Evolutionary conservation across 2,888 invertebrate species (phyloP), one percentile per base, ranked within the genome.

Genomic region (Tortricodes alternella): DNA sequence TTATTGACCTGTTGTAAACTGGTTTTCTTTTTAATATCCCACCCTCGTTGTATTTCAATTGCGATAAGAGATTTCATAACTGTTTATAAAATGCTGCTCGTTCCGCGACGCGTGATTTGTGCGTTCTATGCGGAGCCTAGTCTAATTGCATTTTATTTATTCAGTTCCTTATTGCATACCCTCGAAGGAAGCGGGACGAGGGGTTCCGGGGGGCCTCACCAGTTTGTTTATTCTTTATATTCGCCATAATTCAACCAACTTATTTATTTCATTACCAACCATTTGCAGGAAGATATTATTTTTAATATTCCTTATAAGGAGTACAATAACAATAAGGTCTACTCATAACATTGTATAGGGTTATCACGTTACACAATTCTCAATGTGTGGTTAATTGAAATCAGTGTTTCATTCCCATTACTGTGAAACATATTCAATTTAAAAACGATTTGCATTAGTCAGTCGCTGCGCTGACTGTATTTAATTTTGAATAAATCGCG

Each of bases 121-220:
- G 68, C 61, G 66, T 64, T 62, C 27, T 43, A 29, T 38, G 44
- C 29, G 43, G 67, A 66, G 81, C 79, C 80, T 77, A 71, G 71
- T 77, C 76, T 83, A 86, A 88, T 89, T 85, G 83, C 78, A 80
- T 83, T 87, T 88, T 87, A 89, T 86, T 88, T 88, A 89, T 88
- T 88, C 85, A 89, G 73, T 73, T 73, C 78, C 74, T 68, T 70
- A 69, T 7, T 7, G 15, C 15, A 74, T 71, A 68, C 77, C 75
- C 74, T 74, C 68, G 61, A 72, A 75, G 70, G 71, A 73, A 69
- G 58, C 59, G 49, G 65, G 63, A 73, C 75, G 78, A 73, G 72
- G 71, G 60, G 64, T 65, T 56, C 73, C 62, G 67, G 71, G 64
- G 65, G 73, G 76, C 80, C 81, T n/a, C n/a, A 79, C 84, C 83